phyloP scores from a whole-genome alignment of 2,888 invertebrate species.

The Schrankia costaestrigalis region DNA sequence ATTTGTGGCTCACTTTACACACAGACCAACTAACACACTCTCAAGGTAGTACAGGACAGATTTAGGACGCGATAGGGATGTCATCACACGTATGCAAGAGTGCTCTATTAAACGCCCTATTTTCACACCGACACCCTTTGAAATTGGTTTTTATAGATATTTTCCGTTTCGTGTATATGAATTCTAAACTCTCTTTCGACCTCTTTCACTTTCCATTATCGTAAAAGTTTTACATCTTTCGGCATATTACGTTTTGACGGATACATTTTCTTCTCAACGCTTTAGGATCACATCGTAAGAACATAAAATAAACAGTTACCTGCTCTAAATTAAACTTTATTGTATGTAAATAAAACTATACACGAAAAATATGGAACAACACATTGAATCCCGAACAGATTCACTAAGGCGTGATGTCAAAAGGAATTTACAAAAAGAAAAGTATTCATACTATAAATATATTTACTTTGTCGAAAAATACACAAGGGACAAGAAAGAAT shows the following conservation, averaged over 20 bases:
- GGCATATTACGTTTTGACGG: slow-evolving; percentile 15
- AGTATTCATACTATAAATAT: slow-evolving; percentile 9
- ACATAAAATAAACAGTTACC: slow-evolving; percentile 4
- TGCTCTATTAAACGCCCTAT: slow-evolving; percentile 59
- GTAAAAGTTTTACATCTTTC: slow-evolving; percentile 33
- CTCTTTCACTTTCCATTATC: slow-evolving; percentile 33
- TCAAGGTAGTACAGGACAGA: slow-evolving; percentile 50
- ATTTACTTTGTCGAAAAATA: slow-evolving; percentile 12
- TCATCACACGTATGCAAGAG: slow-evolving; percentile 63
- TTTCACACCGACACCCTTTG: slow-evolving; percentile 69
- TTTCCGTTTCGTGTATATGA: slow-evolving; percentile 37
- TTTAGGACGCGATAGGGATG: slow-evolving; percentile 68
- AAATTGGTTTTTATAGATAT: slow-evolving; percentile 55
- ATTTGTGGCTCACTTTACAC: slow-evolving; percentile 15
- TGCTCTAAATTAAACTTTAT: not conserved
- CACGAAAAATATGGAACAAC: no score
- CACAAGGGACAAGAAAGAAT: slow-evolving; percentile 14
- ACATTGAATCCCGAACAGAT: not conserved
- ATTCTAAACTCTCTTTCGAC: slow-evolving; percentile 32
- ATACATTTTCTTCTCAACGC: slow-evolving; percentile 13
- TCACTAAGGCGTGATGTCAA: not conserved
- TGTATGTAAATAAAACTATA: not conserved
- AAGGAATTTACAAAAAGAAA: slow-evolving; percentile 1
- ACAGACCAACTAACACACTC: slow-evolving; percentile 30
- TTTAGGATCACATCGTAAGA: slow-evolving; percentile 1